Conservation (phyloP, 2,888 invertebrate species). For the Eristalis arbustorum region DNA sequence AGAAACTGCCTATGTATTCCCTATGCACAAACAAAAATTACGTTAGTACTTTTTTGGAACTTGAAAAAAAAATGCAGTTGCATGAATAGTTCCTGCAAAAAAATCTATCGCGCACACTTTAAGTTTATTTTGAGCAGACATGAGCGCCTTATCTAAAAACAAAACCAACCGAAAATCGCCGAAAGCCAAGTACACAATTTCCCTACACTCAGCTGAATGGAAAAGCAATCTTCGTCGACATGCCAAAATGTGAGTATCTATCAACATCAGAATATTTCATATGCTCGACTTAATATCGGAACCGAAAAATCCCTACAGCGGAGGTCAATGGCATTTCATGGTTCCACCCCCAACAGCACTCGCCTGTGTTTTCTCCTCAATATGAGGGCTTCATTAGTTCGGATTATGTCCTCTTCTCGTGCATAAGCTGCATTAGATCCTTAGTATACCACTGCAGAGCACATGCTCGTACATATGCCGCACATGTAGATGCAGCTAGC, state of each 20-base stretch:
- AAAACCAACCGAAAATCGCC: not conserved
- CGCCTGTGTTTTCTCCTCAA: not conserved
- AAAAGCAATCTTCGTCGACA: not conserved
- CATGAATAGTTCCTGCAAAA: too few relatives aligned
- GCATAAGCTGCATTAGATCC: not conserved
- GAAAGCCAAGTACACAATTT: not conserved
- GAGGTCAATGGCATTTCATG: not conserved
- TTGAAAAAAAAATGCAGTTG: too few relatives aligned
- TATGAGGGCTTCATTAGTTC: constrained; percentile 2
- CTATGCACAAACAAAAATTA: too few relatives aligned
- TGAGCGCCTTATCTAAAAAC: too few relatives aligned
- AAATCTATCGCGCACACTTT: too few relatives aligned
- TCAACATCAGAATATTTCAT: not conserved
- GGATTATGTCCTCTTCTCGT: not conserved
- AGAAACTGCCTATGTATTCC: too few relatives aligned
- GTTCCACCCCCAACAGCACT: not conserved
- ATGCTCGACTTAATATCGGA: not conserved
- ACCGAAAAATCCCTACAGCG: not conserved
- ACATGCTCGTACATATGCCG: not conserved
- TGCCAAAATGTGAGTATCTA: not conserved
- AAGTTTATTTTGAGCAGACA: too few relatives aligned
- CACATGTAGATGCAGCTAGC: constrained; percentile 1
- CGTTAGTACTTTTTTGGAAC: too few relatives aligned
- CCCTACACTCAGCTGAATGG: not conserved
- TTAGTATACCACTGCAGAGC: not conserved